These are phyloP conservation scores for Lepidonotus clava DNA, from an alignment of 2,888 invertebrate species.

Conservation along the genomic window DNA sequence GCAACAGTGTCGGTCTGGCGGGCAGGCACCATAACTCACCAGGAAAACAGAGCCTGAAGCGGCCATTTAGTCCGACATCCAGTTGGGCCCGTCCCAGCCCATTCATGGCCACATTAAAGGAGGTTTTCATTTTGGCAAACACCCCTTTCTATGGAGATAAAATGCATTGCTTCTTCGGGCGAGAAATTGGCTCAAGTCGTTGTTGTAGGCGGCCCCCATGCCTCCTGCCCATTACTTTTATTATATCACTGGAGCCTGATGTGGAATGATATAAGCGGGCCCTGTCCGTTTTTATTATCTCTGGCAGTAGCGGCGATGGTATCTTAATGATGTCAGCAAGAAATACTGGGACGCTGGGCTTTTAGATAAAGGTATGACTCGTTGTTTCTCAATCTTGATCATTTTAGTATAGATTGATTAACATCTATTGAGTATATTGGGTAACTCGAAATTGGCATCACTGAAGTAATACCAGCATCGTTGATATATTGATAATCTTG, in stretches of 20 bases:
- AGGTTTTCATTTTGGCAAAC: neutral
- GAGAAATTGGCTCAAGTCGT: neutral
- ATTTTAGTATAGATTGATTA: no score
- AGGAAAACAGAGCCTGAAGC: no score
- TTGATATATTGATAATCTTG: no score
- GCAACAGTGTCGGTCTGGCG: no score
- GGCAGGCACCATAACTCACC: no score
- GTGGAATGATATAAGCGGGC: neutral
- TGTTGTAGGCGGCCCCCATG: neutral
- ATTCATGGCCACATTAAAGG: neutral
- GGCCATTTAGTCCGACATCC: no score
- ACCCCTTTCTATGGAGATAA: neutral
- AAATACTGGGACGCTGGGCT: neutral
- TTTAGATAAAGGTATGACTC: neutral
- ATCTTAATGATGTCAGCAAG: slow-evolving; percentile 3
- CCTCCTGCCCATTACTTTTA: neutral
- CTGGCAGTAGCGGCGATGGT: neutral
- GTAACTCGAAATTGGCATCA: no score
- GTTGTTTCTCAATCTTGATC: no score
- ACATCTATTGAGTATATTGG: no score
- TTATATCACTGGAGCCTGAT: neutral
- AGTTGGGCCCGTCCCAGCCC: neutral
- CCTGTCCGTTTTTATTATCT: neutral
- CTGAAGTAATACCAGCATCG: no score
- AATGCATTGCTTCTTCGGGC: neutral